Evolutionary conservation across 2,888 invertebrate genomes (phyloP).

Genomic region (Cephus rjabovi): DNA sequence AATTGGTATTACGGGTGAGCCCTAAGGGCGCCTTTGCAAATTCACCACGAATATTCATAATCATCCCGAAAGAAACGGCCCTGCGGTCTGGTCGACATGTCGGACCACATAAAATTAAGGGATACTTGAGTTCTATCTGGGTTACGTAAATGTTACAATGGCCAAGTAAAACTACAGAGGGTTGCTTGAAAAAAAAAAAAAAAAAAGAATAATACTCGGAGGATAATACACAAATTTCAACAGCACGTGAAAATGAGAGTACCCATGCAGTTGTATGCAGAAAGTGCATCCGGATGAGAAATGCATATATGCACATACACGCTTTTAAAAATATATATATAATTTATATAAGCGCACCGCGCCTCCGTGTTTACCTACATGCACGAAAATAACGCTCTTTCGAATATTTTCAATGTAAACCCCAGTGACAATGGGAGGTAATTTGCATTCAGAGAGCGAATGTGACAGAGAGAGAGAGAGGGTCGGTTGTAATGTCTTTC

Average conservation of each 20-base stretch:
- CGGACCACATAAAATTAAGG: not conserved
- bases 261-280: not conserved
- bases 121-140: not conserved
- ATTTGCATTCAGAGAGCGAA: constrained; percentile 52
- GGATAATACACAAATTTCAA: not conserved
- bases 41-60: not conserved
- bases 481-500: constrained; percentile 34
- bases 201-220: not conserved
- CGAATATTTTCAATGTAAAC: not conserved
- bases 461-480: not conserved
- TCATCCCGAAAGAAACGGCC: not conserved
- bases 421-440: constrained; percentile 43
- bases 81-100: not conserved
- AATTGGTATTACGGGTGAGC: not conserved
- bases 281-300: not conserved
- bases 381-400: not conserved
- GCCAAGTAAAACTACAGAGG: not conserved
- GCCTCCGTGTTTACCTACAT: not conserved
- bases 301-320: not conserved
- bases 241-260: not conserved
- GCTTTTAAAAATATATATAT: too few species aligned
- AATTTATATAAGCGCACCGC: too few species aligned
- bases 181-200: not conserved
- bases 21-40: not conserved
- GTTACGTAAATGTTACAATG: not conserved